A percentile compares a stretch with the other conserved stretches of the same genome.
Evolutionary conservation across 2,113 vertebrate species (phyloP).

Genomic region (Colistium nudipinnis): DNA sequence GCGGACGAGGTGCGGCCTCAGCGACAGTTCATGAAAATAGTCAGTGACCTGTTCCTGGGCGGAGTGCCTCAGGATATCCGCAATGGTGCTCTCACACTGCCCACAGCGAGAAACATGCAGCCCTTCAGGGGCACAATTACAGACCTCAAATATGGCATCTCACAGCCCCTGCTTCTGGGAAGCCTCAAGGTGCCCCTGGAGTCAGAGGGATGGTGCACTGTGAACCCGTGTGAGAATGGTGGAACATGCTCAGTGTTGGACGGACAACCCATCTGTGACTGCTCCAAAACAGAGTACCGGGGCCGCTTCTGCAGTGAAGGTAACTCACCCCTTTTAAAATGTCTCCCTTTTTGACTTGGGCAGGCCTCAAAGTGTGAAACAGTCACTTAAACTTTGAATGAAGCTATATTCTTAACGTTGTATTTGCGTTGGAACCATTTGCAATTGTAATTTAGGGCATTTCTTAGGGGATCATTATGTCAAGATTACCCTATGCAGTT

Average conservation of each 20-base stretch:
- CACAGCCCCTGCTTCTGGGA: slow-evolving; percentile 89
- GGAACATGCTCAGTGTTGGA: slow-evolving; percentile 92
- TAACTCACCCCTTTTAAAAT: slow-evolving; percentile 65
- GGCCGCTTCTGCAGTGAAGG: slow-evolving; percentile 97
- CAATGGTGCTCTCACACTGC: slow-evolving; percentile 88
- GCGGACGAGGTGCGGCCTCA: slow-evolving; percentile 88
- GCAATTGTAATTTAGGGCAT: background rate
- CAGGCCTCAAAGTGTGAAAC: slow-evolving; percentile 19
- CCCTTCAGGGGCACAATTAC: slow-evolving; percentile 91
- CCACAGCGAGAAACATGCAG: slow-evolving; percentile 86
- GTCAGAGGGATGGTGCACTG: slow-evolving; percentile 89
- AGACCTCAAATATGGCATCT: slow-evolving; percentile 92
- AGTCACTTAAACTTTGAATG: background rate
- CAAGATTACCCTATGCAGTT: background rate
- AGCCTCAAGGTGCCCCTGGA: slow-evolving; percentile 90
- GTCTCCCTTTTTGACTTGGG: background rate
- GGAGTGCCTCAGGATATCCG: slow-evolving; percentile 93
- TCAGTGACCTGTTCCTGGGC: slow-evolving; percentile 96
- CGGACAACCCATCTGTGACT: slow-evolving; percentile 91
- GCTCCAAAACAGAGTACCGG: slow-evolving; percentile 91
- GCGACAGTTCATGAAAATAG: slow-evolving; percentile 94
- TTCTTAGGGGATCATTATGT: background rate
- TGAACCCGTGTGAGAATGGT: slow-evolving; percentile 95
- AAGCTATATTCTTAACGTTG: background rate
- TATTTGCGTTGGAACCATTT: background rate